Evolutionary conservation across 2,797 vertebrate genomes (phyloP), one percentile per base, ranked within the genome.

Genomic region (Rallus crepitans): DNA sequence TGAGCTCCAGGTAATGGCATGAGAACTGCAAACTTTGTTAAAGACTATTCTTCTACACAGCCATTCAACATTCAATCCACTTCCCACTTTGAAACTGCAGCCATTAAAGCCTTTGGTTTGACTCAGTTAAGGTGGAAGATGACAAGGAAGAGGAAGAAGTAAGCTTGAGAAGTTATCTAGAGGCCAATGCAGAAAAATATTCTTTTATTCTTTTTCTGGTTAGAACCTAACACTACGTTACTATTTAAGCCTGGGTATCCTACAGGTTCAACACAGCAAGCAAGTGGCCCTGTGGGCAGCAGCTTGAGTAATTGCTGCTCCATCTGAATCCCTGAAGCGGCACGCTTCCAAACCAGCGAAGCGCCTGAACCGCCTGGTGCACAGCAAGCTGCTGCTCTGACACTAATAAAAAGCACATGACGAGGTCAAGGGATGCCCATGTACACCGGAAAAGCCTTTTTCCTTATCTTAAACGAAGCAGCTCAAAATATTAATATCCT

Each of bases 391-490:
- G 35, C 69, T 68, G 53, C 69, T 94, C 72, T 77, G 39, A 60
- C 63, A 28, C 64, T 69, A 82, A 94, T 77, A 42, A 69, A 53
- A 66, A 71, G 47, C 61, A 92, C 47, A 77, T 96, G 92, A 89
- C 9, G 18, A 96, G 87, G 71, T 82, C 84, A 95, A 39, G 59
- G 75, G 80, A 95, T 93, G 91, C 82, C 35, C 13, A 25, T 33
- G 76, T 80, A 95, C 35, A 11, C 48, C 47, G 35, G 83, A 97
- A 96, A 94, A 95, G 31, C n/a, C 82, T 87, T 90, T 91, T 50
- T 9, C 68, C 84, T 95, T 87, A 90, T 89, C 86, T 87, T 40
- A 48, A 96, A 87, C 48, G 68, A 90, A 75, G 65, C 56, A 78
- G 80, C 56, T 93, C 93, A 96, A 94, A 96, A 96, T 79, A 75